phyloP scores from a whole-genome alignment of 2,113 vertebrate genomes.

The Thunnus thynnus region DNA sequence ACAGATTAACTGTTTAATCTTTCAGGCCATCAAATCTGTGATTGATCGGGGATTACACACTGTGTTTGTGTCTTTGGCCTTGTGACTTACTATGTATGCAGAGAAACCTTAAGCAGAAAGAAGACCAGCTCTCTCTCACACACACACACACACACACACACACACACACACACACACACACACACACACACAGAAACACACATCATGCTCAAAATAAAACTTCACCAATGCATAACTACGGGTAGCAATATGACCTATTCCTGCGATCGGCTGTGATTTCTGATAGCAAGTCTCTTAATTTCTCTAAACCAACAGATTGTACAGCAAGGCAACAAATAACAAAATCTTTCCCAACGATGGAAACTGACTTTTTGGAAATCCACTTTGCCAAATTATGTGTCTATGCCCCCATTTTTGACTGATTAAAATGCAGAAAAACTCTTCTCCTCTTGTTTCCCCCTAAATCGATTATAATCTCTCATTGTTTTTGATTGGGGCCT shows the following conservation, averaged over 20 bases:
- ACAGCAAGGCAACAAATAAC: not conserved
- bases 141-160: constrained; percentile 11
- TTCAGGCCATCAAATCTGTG: constrained; percentile 74
- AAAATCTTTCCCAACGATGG: not conserved
- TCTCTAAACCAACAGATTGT: not conserved
- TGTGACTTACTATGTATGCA: constrained; percentile 40
- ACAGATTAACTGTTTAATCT: constrained; percentile 79
- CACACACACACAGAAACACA: constrained; percentile 24
- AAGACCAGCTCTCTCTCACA: not conserved
- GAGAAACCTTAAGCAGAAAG: constrained; percentile 26
- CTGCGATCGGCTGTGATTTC: not conserved
- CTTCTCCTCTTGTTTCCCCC: not conserved
- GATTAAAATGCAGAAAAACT: constrained; percentile 30
- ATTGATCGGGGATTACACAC: constrained; percentile 77
- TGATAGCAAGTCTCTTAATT: not conserved
- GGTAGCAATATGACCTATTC: too few species aligned
- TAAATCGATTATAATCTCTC: constrained; percentile 50
- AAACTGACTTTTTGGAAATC: constrained; percentile 22
- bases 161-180: not conserved
- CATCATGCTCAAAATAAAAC: not conserved
- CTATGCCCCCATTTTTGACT: constrained; percentile 3
- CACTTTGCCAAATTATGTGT: constrained; percentile 25
- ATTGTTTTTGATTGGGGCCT: constrained; percentile 49
- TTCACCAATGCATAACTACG: not conserved
- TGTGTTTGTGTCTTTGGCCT: constrained; percentile 51